These are phyloP conservation scores for Stegophylla sp. DNA, from an alignment of 2,888 invertebrate genomes.

Conservation along the genomic window DNA sequence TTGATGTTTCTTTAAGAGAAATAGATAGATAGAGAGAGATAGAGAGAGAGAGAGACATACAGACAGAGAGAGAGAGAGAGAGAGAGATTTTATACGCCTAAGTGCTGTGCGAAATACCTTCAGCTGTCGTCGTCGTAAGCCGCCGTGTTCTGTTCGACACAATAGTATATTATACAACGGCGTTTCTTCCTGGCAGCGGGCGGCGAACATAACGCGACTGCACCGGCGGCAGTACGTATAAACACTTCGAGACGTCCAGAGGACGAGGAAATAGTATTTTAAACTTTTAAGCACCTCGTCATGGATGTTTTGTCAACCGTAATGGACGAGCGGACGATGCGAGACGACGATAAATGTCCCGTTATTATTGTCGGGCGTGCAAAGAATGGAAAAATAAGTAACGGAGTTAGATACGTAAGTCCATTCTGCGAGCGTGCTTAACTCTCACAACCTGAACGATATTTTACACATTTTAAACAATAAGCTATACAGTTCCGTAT, in stretches of 20 bases:
- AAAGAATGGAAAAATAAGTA: no score
- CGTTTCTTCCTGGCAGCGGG: neutral
- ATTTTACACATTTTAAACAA: no score
- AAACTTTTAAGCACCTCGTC: neutral
- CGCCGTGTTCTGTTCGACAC: neutral
- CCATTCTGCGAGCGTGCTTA: no score
- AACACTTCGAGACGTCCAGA: neutral
- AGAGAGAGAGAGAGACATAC: no score
- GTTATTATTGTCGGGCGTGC: no score
- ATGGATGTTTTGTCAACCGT: no score
- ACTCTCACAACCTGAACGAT: no score
- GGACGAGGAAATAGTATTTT: neutral
- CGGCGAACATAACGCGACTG: neutral
- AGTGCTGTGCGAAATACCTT: conserved; percentile 7
- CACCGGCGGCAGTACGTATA: neutral
- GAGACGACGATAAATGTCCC: neutral
- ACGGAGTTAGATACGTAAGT: no score
- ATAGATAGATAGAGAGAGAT: no score
- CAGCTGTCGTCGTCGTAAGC: conserved; percentile 6
- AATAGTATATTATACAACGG: no score
- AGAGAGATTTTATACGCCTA: neutral
- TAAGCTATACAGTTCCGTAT: no score
- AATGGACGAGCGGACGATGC: neutral
- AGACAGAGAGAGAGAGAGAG: no score
- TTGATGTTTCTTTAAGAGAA: neutral